Conservation (phyloP, 1,140 invertebrate species). For the Trachymyrmex cornetzi region DNA sequence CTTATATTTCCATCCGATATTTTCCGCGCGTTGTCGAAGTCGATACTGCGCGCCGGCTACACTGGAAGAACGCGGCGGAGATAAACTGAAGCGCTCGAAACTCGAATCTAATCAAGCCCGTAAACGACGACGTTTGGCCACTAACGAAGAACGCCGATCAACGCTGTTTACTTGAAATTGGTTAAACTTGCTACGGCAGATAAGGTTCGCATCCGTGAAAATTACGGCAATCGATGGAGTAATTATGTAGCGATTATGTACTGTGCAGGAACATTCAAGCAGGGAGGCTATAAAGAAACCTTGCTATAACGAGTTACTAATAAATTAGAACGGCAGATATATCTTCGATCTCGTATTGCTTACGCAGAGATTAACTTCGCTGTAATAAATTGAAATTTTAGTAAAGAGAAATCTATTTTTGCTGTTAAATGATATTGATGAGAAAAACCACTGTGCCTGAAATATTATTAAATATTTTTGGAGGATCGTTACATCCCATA, state of each 20-base stretch:
- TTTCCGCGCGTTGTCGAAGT: not conserved
- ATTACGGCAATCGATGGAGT: constrained; percentile 45
- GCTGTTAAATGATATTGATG: not conserved
- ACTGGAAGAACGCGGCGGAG: not conserved
- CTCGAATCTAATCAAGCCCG: constrained; percentile 63
- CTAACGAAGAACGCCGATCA: constrained; percentile 54
- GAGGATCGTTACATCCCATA: too few relatives aligned
- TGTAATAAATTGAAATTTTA: not conserved
- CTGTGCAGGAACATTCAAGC: not conserved
- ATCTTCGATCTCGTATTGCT: not conserved
- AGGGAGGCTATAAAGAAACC: not conserved
- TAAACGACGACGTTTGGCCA: constrained; percentile 36
- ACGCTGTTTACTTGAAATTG: constrained; percentile 58
- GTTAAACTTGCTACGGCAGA: constrained; percentile 39
- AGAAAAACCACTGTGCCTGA: not conserved
- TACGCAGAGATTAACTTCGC: not conserved
- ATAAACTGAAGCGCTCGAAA: constrained; percentile 45
- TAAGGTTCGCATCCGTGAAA: constrained; percentile 42
- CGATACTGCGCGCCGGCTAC: not conserved
- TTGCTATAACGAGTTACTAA: not conserved
- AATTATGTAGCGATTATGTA: constrained; percentile 54
- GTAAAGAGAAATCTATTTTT: not conserved
- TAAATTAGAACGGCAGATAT: not conserved
- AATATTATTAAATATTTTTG: constrained; percentile 7
- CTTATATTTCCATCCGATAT: constrained; percentile 38